These are phyloP conservation scores for Acrocephalus arundinaceus DNA, from an alignment of 2,113 vertebrate species.

Conservation along the genomic window DNA sequence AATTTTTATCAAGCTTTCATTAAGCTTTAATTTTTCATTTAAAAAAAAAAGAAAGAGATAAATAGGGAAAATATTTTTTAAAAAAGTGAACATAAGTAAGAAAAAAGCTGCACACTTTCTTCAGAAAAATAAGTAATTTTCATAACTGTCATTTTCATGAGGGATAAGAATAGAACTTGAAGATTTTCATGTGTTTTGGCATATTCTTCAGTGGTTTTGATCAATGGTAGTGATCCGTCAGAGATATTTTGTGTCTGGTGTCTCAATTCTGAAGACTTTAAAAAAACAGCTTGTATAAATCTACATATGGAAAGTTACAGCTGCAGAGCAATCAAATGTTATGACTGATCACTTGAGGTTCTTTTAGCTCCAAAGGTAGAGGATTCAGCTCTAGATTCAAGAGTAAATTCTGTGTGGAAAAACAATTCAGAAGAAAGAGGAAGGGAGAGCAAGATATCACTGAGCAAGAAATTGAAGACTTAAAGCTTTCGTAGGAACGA, in stretches of 20 bases:
- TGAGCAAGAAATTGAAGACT: background rate
- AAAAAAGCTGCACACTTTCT: background rate
- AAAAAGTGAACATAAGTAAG: too few relatives aligned
- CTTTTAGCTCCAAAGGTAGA: background rate
- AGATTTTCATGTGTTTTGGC: background rate
- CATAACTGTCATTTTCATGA: background rate
- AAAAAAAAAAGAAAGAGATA: fast-evolving
- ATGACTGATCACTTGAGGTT: constrained; percentile 12
- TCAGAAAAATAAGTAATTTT: background rate
- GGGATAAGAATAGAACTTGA: background rate
- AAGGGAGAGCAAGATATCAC: background rate
- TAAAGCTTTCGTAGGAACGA: background rate
- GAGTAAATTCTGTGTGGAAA: background rate
- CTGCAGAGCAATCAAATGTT: constrained; percentile 46
- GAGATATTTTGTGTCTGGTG: background rate
- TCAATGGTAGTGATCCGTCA: background rate
- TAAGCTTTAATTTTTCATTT: background rate
- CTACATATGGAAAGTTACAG: constrained; percentile 11
- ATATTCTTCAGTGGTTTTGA: background rate
- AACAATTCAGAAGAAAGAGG: background rate
- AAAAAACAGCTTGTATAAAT: background rate
- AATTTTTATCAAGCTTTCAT: background rate
- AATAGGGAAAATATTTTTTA: too few relatives aligned
- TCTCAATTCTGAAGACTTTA: constrained; percentile 25
- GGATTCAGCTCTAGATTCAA: background rate